Evolutionary conservation across 2,113 vertebrate genomes (phyloP), one percentile per base, ranked within the genome.

Genomic region (Trematocara macrostoma): DNA sequence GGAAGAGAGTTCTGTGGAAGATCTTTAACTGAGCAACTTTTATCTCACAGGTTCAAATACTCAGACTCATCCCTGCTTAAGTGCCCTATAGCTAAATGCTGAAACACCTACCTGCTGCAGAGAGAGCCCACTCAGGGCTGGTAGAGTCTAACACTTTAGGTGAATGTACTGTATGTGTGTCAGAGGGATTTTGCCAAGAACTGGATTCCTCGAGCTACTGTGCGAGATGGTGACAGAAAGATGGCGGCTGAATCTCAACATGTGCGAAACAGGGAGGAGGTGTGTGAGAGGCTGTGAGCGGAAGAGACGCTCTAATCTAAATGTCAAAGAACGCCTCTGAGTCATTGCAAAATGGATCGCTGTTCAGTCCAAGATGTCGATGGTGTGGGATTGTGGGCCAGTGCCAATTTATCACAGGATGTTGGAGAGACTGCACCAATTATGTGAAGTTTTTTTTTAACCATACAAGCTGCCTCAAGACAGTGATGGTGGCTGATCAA

Each of bases 241-340:
- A 87, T 81, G 81, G 86, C 40, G n/a, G 23, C 52, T 8, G 53
- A 88, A 47, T 56, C 51, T 59, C 76, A 51, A 29, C 80, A 69
- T 11, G 89, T 83, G 89, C 64, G 82, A 92, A 89, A 74, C 23
- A 34, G 49, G 42, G 67, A 56, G 79, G 57, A 59, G 82, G 86
- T 15, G 85, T 83, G 76, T 18, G 78, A 61, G 53, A 45, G 88
- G 78, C 31, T 45, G 78, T 6, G 49, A 89, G 56, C 6, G 67
- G 67, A 87, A 34, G 79, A 78, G 78, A 47, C n/a, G 26, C 81
- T 83, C 23, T 35, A 51, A 78, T 87, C 59, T 59, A 88, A 94
- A 94, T 92, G 93, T 91, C 90, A 89, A 71, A 85, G 49, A 83
- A 76, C 18, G 29, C 1, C 49, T 83, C 51, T 57, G 71, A 91